phyloP scores from a whole-genome alignment of 2,113 vertebrate species.

The Passer domesticus region DNA sequence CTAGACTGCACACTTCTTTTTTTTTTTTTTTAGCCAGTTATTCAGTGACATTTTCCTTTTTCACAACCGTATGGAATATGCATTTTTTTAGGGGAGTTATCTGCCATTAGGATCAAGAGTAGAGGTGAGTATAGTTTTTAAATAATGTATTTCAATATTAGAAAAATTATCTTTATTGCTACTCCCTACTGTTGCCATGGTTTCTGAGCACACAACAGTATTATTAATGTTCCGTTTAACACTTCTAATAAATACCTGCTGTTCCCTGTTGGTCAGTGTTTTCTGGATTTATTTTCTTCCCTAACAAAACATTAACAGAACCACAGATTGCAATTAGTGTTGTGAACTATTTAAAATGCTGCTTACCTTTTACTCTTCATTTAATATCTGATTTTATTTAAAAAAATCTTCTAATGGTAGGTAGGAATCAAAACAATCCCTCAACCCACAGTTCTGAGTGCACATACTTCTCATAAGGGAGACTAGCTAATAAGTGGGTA shows the following conservation, averaged over 20 bases:
- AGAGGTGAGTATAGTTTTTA: background rate
- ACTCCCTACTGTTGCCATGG: background rate
- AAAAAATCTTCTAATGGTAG: background rate
- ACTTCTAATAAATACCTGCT: constrained; percentile 49
- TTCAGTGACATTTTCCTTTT: background rate
- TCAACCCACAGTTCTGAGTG: background rate
- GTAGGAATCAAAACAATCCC: background rate
- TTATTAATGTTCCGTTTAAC: constrained; percentile 54
- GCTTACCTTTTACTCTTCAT: background rate
- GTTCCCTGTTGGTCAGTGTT: constrained; percentile 52
- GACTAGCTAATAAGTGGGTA: background rate
- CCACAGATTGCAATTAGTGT: background rate
- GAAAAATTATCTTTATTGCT: background rate
- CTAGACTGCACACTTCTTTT: background rate
- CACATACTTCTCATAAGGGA: background rate
- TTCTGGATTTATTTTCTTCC: constrained; percentile 16
- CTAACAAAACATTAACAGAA: background rate
- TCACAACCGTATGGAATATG: background rate
- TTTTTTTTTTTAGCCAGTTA: background rate
- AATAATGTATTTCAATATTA: background rate
- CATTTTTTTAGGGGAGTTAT: background rate
- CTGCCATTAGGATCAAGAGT: background rate
- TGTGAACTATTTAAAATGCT: background rate
- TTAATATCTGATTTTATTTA: background rate
- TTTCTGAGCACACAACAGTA: constrained; percentile 24